These are phyloP conservation scores for Coreoperca whiteheadi DNA, from an alignment of 2,113 vertebrate species.

Conservation along the genomic window DNA sequence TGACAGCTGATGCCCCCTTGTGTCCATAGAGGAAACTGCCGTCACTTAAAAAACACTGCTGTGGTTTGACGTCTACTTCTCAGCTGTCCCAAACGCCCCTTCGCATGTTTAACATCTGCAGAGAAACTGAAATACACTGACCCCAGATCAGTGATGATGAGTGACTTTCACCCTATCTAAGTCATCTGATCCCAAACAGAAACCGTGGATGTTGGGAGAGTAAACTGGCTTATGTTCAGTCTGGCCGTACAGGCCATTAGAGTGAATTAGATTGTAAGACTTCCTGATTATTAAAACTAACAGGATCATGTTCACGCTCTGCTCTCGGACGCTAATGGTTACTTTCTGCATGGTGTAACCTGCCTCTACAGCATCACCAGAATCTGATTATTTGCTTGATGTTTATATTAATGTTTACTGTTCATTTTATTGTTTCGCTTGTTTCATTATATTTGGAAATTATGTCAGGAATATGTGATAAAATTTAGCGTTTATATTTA, in stretches of 20 bases:
- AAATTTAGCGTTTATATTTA: too few relatives aligned
- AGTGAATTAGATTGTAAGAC: constrained; percentile 51
- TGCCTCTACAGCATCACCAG: constrained; percentile 16
- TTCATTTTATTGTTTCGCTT: neutral
- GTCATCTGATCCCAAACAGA: constrained; percentile 19
- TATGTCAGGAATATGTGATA: neutral
- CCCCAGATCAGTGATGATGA: neutral
- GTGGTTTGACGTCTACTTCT: neutral
- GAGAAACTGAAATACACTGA: neutral
- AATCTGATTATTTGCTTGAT: neutral
- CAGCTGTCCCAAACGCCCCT: neutral
- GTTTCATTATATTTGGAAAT: neutral
- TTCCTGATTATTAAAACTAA: constrained; percentile 57
- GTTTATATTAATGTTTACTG: neutral
- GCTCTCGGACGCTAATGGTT: constrained; percentile 22
- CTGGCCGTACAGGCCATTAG: constrained; percentile 38
- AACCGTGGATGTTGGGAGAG: neutral
- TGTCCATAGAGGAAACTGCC: constrained; percentile 54
- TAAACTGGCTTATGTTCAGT: constrained; percentile 53
- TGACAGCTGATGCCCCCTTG: constrained; percentile 75
- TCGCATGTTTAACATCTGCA: neutral
- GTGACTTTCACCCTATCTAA: neutral
- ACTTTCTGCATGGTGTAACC: constrained; percentile 14
- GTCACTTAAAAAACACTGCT: neutral
- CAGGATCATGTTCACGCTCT: constrained; percentile 45